These are phyloP conservation scores for Sakesphorus luctuosus DNA, from an alignment of 2,113 vertebrate species.

Conservation along the genomic window DNA sequence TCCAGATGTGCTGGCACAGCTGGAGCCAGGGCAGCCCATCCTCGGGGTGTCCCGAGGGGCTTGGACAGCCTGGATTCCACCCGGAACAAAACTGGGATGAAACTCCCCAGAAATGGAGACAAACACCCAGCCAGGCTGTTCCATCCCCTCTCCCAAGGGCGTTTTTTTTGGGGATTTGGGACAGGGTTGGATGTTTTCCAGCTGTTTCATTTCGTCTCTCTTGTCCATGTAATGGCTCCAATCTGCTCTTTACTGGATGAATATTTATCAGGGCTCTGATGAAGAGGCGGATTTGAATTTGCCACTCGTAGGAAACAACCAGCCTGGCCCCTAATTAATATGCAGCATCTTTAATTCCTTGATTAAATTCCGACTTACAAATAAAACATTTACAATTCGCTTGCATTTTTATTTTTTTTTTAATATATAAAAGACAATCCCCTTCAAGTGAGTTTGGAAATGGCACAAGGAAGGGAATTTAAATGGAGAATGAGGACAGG, in stretches of 20 bases:
- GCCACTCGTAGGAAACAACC: neutral
- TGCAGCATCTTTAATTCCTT: constrained; percentile 1
- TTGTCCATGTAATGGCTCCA: neutral
- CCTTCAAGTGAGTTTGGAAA: neutral
- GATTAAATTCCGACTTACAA: constrained; percentile 9
- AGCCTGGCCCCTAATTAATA: neutral
- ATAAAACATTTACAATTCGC: constrained; percentile 6
- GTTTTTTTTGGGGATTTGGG: neutral
- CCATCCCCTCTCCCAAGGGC: neutral
- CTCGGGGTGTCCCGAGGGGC: neutral
- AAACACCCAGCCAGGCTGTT: neutral
- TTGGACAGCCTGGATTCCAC: neutral
- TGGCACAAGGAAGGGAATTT: neutral
- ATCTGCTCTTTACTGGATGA: neutral
- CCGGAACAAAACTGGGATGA: neutral
- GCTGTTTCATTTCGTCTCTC: neutral
- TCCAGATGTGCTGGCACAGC: constrained; percentile 17
- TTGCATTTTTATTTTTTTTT: neutral
- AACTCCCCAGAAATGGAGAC: neutral
- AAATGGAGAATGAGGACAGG: fast-evolving
- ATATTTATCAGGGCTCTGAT: constrained; percentile 26
- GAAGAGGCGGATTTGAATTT: neutral
- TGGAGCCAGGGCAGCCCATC: neutral
- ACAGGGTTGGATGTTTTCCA: neutral
- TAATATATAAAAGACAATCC: neutral